Base-by-base conservation (phyloP, 2,888 invertebrate genomes). In the Rambutsinella grinnellia region DNA sequence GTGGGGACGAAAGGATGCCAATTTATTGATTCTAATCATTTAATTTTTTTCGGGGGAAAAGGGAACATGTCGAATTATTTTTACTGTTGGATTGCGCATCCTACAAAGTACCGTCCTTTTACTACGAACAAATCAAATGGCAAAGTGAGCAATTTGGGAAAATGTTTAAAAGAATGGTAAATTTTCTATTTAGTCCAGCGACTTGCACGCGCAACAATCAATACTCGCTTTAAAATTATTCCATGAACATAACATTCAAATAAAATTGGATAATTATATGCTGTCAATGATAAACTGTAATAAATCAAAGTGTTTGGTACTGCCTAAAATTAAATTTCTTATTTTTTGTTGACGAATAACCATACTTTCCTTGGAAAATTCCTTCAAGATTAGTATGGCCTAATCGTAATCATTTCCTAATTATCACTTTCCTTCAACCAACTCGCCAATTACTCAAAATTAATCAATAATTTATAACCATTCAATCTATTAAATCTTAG, bases 11-110 rank as follows among this genome's bases (percentile, higher is more conserved):
- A 82, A 81, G 81, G 81, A 80, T 82, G 76, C 80, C 83, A 83
- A 82, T 83, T 83, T 83, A 82, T 82, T 84, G 83, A 84, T 84
- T 82, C 80, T 81, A 81, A 82, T 84, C 83, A 84, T 82, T 82
- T 84, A 82, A 84, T 84, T 82, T 84, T 82, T 84, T 76, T 77
- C 78, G 65, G 80, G 81, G 81, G n/a, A n/a, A n/a, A n/a, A n/a
- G n/a, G n/a, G n/a, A n/a, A n/a, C n/a, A n/a, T n/a, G n/a, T 80
- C 79, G 79, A 76, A 79, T 76, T 81, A 76, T 79, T 62, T 57
- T 65, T 70, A 67, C 75, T 63, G 54, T 62, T 51, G 49, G 49
- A 70, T 47, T 69, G 3, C 54, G 56, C n/a, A 17, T 26, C 68
- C 51, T 56, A 69, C 44, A 66, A 76, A 60, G 58, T 65, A 66